Conservation (phyloP, 2,888 invertebrate genomes). For the Slavum lentiscoides region DNA sequence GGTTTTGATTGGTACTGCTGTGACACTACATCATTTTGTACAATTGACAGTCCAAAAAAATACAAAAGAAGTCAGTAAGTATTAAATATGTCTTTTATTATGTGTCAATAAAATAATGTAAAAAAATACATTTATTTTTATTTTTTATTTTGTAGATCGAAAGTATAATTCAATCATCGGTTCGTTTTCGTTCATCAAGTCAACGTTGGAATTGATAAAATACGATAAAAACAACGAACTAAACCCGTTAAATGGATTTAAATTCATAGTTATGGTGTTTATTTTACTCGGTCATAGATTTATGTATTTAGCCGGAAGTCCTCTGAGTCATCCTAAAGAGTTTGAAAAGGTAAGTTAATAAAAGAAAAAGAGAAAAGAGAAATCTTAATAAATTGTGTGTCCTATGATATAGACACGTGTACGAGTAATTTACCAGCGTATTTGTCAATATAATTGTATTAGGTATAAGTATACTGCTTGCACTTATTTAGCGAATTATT, state of each 20-base stretch:
- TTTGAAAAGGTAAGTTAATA: neutral
- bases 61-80: neutral
- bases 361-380: neutral
- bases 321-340: neutral
- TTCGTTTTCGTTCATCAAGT: slow-evolving; percentile 30
- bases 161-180: neutral
- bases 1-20: neutral
- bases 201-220: neutral
- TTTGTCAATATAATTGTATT: too few relatives aligned
- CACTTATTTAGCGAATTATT: neutral
- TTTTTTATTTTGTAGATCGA: neutral
- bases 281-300: slow-evolving; percentile 15
- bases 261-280: neutral
- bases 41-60: neutral
- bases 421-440: too few relatives aligned
- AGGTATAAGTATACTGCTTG: neutral
- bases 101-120: too few relatives aligned
- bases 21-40: neutral
- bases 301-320: neutral
- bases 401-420: too few relatives aligned
- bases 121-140: neutral
- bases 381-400: too few relatives aligned
- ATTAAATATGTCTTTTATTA: neutral
- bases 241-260: neutral
- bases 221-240: slow-evolving; percentile 28